These are phyloP conservation scores for Malaclemys terrapin DNA, from an alignment of 2,113 vertebrate genomes.

Conservation along the genomic window DNA sequence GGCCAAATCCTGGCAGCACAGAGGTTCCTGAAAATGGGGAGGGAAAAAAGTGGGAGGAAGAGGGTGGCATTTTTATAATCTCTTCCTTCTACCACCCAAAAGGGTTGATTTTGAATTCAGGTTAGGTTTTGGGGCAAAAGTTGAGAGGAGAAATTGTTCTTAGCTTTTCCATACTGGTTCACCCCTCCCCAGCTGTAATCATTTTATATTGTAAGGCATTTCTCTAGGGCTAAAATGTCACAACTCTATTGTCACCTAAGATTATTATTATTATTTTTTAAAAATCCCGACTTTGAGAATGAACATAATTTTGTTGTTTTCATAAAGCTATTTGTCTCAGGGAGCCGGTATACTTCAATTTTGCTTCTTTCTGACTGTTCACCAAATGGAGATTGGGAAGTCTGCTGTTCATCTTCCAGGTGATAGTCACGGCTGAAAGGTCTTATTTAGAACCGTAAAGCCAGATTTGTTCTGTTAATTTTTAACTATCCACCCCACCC, in stretches of 20 bases:
- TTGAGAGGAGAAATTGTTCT: not conserved
- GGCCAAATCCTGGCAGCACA: not conserved
- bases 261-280: not conserved
- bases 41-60: not conserved
- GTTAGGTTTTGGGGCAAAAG: not conserved
- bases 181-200: not conserved
- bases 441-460: conserved; percentile 42
- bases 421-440: conserved; percentile 38
- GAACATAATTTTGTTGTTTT: not conserved
- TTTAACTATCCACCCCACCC: conserved; percentile 51
- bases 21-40: not conserved
- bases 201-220: not conserved
- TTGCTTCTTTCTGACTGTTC: not conserved
- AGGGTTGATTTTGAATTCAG: not conserved
- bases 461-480: conserved; percentile 63
- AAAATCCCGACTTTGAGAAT: not conserved
- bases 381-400: not conserved
- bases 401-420: conserved; percentile 32
- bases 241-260: not conserved
- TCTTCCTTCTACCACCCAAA: not conserved
- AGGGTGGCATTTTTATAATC: not conserved
- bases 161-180: not conserved
- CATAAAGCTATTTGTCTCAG: not conserved
- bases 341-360: not conserved
- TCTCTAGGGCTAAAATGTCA: not conserved